A percentile compares a stretch with the other conserved stretches of the same genome.
Conservation (phyloP, 2,113 vertebrate species). For the Scortum barcoo region DNA sequence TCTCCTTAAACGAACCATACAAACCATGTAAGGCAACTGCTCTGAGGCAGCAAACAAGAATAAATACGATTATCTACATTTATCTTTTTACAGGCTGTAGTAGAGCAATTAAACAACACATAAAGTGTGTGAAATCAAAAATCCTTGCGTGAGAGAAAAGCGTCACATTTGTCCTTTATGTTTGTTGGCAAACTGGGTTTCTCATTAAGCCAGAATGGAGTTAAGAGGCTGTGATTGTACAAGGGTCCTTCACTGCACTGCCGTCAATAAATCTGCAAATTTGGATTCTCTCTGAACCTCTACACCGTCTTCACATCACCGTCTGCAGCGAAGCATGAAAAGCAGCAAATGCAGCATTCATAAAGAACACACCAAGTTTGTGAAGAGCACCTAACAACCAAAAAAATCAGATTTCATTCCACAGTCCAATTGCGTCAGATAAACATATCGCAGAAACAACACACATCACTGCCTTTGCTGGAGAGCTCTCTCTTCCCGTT, state of each 20-base stretch:
- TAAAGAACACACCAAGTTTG: conserved; percentile 25
- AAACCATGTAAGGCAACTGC: not conserved
- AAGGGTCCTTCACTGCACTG: conserved; percentile 21
- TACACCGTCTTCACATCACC: conserved; percentile 33
- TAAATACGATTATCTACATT: not conserved
- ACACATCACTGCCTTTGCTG: conserved; percentile 16
- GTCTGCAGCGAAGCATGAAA: conserved; percentile 25
- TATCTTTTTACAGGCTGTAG: not conserved
- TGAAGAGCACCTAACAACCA: conserved; percentile 2
- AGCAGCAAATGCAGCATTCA: conserved; percentile 34
- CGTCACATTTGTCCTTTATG: conserved; percentile 10
- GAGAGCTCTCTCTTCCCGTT: conserved; percentile 21
- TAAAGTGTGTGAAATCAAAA: conserved; percentile 1
- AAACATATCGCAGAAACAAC: conserved; percentile 28
- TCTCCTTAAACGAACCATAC: conserved; percentile 9
- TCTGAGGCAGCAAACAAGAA: not conserved
- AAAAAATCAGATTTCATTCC: conserved; percentile 17
- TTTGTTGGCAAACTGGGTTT: conserved; percentile 31
- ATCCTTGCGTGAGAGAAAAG: not conserved
- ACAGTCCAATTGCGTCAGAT: conserved; percentile 19
- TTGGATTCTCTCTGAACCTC: conserved; percentile 23
- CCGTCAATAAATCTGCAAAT: conserved; percentile 37
- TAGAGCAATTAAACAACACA: not conserved
- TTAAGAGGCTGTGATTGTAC: conserved; percentile 24
- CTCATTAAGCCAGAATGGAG: conserved; percentile 23